Base-by-base conservation (phyloP, 2,113 vertebrate genomes). In the Calyptommatus sinebrachiatus region DNA sequence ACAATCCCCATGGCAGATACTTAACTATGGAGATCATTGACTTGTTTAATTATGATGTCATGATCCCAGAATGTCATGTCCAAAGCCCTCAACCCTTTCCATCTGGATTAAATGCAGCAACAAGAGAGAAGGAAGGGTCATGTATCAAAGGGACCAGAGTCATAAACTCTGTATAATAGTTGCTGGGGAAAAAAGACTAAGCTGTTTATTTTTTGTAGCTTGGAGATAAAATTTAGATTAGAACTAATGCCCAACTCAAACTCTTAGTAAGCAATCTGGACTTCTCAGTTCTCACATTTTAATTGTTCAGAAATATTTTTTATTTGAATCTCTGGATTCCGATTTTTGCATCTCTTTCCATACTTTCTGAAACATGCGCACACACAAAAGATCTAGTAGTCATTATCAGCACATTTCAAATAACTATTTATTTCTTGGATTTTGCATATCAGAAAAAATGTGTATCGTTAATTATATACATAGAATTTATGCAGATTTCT, bases 71-170 rank as follows among this genome's bases (percentile, higher is more conserved):
- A 45, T 45, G 31, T 70, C 66, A 70, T 61, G 31, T 61, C 67
- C 12, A 50, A 61, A 70, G 8, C 31, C 24, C 70, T 70, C 50
- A n/a, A 21, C 31, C 7, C 29, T 78, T 70, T 78, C 76, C 67
- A 70, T 71, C 77, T 78, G 77, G 67, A 70, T 70, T 60, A 61
- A 78, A 70, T 61, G 67, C 53, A 61, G 31, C 31, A n/a, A 4
- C 53, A 70, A 57, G 31, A 78, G 9, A 24, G 20, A 77, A 45
- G 60, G 70, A 14, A 41, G 26, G 53, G 21, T 20, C 76, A 60
- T 28, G 29, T 57, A 61, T 70, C 76, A 78, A 78, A 78, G 66
- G 21, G 22, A 6, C 22, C 50, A 78, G 21, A 78, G 29, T 12
- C 24, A 22, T 11, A 5, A 53, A 18, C 26, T 41, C 24, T n/a